phyloP scores from a whole-genome alignment of 1,140 invertebrate species.

The Ips typographus region DNA sequence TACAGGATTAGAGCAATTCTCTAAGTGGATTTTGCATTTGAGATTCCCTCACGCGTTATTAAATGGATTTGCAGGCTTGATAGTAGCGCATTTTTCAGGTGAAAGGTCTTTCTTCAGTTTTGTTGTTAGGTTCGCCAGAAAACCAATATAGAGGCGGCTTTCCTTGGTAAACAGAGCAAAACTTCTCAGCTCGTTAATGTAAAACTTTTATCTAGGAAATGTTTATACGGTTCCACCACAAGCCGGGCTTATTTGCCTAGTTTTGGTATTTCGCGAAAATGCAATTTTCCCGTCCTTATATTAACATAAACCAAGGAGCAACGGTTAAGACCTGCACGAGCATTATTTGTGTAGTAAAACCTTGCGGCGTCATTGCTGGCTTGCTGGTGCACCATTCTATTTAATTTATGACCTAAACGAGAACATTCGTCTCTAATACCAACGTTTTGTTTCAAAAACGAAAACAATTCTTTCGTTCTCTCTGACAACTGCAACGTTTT shows the following conservation, averaged over 20 bases:
- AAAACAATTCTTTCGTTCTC: too few relatives aligned
- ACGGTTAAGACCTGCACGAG: conserved; percentile 24
- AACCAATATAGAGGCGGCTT: too few relatives aligned
- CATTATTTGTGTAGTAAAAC: conserved; percentile 28
- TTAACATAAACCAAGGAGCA: conserved; percentile 26
- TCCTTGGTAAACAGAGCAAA: too few relatives aligned
- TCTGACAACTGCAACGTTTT: neutral
- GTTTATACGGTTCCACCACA: conserved; percentile 10
- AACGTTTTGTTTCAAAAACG: neutral
- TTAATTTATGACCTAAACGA: conserved; percentile 20
- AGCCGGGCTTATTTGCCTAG: conserved; percentile 11
- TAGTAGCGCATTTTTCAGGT: too few relatives aligned
- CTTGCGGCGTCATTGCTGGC: conserved; percentile 26
- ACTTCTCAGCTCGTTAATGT: too few relatives aligned
- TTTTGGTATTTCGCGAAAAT: conserved; percentile 23
- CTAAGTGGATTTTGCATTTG: conserved; percentile 7
- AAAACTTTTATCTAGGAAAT: neutral
- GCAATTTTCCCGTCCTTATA: conserved; percentile 29
- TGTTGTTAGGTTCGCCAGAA: too few relatives aligned
- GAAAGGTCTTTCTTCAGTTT: too few relatives aligned
- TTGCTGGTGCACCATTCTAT: conserved; percentile 21
- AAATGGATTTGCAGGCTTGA: too few relatives aligned
- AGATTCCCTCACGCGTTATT: neutral
- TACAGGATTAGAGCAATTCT: conserved; percentile 11
- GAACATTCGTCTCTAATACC: conserved; percentile 18